Evolutionary conservation across 2,113 vertebrate species (phyloP), one percentile per base, ranked within the genome.

Genomic region (Corythaeola cristata): DNA sequence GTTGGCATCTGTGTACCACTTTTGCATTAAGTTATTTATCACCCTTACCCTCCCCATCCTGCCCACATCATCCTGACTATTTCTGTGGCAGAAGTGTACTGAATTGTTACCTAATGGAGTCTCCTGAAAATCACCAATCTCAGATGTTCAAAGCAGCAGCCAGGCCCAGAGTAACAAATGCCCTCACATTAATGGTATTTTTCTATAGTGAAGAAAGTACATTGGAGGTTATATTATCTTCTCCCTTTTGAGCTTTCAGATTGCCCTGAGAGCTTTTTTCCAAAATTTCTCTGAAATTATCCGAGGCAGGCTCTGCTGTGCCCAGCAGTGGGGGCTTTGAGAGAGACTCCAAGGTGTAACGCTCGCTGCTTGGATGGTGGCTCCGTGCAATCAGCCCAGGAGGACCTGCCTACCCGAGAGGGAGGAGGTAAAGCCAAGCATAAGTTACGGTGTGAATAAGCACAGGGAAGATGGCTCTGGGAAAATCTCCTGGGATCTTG

Each of bases 401-500:
- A 41, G 14, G 7, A 76, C 24, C 63, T 28, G 39, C 1, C 0
- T 45, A 33, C 24, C 22, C 8, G 5, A 12, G 55, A 68, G 53
- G 24, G 9, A 75, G 35, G 27, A 49, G 45, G 32, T 19, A 53
- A 71, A 82, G 44, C 32, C 47, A 59, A 90, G 35, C 24, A 3
- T 11, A 56, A 37, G 9, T 50, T 60, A 13, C 0, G 0, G n/a
- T 3, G 5, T 14, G 13, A 66, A 17, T 53, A 80, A 89, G 50
- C 37, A 12, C 1, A 2, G 58, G 33, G 30, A 69, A 73, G 84
- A 53, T 10, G 17, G 27, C 45, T 19, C 73, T 89, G 66, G 56
- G 69, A 92, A 94, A 75, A 82, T 55, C 81, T 87, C 92, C 27
- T 52, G 69, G n/a, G 64, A 84, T 77, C 64, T n/a, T 69, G 55